These are phyloP conservation scores for Ellobius talpinus DNA, from an alignment of 2,113 vertebrate genomes.

Conservation along the genomic window DNA sequence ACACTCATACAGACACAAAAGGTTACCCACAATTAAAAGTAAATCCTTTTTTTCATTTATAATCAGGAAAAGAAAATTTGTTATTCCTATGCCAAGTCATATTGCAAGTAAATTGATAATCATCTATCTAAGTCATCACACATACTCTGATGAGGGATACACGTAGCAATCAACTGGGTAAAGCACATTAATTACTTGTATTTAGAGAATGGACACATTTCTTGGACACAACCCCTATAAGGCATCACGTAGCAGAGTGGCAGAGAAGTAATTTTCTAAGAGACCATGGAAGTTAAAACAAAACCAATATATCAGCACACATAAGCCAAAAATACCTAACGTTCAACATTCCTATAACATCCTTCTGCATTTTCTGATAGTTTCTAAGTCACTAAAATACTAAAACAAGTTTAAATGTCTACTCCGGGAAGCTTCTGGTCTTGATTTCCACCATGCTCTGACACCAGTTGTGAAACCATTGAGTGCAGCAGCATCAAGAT, in stretches of 20 bases:
- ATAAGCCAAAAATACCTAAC: slow-evolving; percentile 4
- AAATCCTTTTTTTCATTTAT: neutral
- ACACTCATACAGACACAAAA: neutral
- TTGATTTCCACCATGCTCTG: neutral
- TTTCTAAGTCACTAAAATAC: slow-evolving; percentile 40
- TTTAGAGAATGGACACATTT: neutral
- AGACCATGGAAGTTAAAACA: slow-evolving; percentile 23
- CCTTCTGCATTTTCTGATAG: neutral
- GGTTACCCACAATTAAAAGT: neutral
- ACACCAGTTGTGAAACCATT: neutral
- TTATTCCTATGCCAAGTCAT: neutral
- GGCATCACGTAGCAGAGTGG: neutral
- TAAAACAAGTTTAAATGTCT: slow-evolving; percentile 16
- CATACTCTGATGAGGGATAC: neutral
- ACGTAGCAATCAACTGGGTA: neutral
- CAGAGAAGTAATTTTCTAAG: slow-evolving; percentile 1
- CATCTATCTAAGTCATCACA: neutral
- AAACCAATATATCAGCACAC: neutral
- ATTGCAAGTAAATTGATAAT: neutral
- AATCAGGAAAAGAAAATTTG: neutral
- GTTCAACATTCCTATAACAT: neutral
- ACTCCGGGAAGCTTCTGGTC: neutral
- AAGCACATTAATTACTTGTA: neutral
- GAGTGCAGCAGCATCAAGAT: neutral
- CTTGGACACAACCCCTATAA: neutral